Evolutionary conservation across 2,888 invertebrate species (phyloP).

Genomic region (Drosophila melanosoma): DNA sequence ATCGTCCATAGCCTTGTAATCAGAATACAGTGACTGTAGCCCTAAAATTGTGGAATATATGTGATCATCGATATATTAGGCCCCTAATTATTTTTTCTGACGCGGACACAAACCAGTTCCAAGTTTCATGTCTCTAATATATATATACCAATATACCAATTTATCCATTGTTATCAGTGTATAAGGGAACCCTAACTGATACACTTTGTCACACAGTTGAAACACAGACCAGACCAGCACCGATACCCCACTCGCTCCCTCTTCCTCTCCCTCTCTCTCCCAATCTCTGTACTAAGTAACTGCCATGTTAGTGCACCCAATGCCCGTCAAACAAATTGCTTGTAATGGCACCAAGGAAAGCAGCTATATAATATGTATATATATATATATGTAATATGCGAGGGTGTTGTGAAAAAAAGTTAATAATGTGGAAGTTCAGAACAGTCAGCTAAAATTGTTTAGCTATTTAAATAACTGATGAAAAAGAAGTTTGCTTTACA

Average conservation of each 20-base stretch:
- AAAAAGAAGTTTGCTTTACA: neutral
- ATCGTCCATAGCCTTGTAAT: neutral
- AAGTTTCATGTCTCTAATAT: neutral
- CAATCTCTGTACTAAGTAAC: constrained; percentile 47
- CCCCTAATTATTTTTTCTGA: neutral
- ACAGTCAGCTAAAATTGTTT: neutral
- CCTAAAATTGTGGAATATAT: neutral
- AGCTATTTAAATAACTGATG: neutral
- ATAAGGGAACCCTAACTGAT: constrained; percentile 37
- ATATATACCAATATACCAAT: neutral
- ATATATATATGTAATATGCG: constrained; percentile 1
- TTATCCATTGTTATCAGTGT: neutral
- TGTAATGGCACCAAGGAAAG: constrained; percentile 37
- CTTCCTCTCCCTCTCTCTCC: neutral
- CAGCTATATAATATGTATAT: neutral
- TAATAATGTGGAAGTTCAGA: neutral
- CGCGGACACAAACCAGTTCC: neutral
- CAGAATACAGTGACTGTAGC: neutral
- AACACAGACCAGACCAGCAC: constrained; percentile 25
- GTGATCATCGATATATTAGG: too few relatives aligned
- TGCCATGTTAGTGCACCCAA: constrained; percentile 56
- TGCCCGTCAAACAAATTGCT: constrained; percentile 61
- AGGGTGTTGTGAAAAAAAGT: neutral
- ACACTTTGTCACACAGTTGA: constrained; percentile 50
- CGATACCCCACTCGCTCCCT: neutral